Percentiles rank a stretch among this genome's conserved stretches.
Conservation (phyloP, 1,140 invertebrate species). For the Hycleus cichorii region DNA sequence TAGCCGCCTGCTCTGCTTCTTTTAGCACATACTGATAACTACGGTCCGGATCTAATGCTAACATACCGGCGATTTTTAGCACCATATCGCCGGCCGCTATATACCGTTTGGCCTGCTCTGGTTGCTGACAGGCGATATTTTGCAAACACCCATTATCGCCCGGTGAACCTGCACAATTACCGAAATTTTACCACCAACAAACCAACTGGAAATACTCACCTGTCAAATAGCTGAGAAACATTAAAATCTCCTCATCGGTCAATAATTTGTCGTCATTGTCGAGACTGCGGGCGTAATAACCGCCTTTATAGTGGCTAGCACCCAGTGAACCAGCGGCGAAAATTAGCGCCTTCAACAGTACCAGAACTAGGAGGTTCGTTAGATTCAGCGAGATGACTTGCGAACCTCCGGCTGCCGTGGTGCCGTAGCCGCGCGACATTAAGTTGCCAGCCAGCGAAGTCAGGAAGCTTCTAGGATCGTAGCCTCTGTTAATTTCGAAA, state of each 20-base stretch:
- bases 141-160: conserved; percentile 66
- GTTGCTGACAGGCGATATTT: conserved; percentile 65
- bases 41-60: conserved; percentile 34
- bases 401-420: conserved; percentile 26
- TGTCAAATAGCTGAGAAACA: conserved; percentile 35
- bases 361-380: conserved; percentile 69
- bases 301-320: conserved; percentile 54
- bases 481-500: conserved; percentile 22
- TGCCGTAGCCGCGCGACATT: conserved; percentile 31
- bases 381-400: conserved; percentile 76
- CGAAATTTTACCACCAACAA: neutral
- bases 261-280: conserved; percentile 40
- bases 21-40: conserved; percentile 31
- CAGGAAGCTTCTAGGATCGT: conserved; percentile 33
- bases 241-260: conserved; percentile 34
- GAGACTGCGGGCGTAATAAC: conserved; percentile 46
- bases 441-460: conserved; percentile 33
- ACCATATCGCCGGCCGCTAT: conserved; percentile 65
- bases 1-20: conserved; percentile 33
- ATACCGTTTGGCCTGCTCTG: conserved; percentile 63
- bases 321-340: conserved; percentile 70
- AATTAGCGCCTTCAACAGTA: conserved; percentile 73
- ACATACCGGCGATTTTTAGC: conserved; percentile 59
- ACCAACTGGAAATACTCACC: conserved; percentile 19
- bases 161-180: conserved; percentile 43